These are phyloP conservation scores for Eidolon dupreanum DNA, from an alignment of 2,797 vertebrate species.

Conservation along the genomic window DNA sequence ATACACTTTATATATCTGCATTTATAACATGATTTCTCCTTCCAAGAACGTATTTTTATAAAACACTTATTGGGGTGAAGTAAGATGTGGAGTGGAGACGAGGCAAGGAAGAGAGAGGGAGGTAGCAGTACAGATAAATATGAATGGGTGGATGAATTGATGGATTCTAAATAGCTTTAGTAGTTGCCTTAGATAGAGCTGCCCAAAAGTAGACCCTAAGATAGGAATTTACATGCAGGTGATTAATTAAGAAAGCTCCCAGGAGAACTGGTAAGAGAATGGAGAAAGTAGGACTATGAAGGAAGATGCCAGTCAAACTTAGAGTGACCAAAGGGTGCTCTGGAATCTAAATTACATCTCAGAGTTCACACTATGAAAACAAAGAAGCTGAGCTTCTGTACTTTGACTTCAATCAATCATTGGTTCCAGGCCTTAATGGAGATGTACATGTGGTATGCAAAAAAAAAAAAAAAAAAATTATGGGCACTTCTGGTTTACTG, in stretches of 20 bases:
- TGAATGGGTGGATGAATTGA: background rate
- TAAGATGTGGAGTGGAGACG: background rate
- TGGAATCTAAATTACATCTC: background rate
- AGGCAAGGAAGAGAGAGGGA: background rate
- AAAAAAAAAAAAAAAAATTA: background rate
- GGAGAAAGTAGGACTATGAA: background rate
- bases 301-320: background rate
- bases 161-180: background rate
- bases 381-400: background rate
- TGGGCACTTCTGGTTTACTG: background rate
- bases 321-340: background rate
- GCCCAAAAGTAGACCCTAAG: background rate
- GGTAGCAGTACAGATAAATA: background rate
- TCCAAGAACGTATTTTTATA: conserved; percentile 13
- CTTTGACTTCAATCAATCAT: background rate
- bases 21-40: background rate
- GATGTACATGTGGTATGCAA: background rate
- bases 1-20: background rate
- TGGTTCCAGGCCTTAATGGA: background rate
- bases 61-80: background rate
- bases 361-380: background rate
- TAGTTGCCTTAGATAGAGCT: background rate
- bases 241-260: background rate
- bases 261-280: background rate
- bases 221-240: background rate